A percentile compares a stretch with the other conserved stretches of the same genome.
These are phyloP conservation scores for Acanthurus lineatus DNA, from an alignment of 2,797 vertebrate species.

Conservation along the genomic window DNA sequence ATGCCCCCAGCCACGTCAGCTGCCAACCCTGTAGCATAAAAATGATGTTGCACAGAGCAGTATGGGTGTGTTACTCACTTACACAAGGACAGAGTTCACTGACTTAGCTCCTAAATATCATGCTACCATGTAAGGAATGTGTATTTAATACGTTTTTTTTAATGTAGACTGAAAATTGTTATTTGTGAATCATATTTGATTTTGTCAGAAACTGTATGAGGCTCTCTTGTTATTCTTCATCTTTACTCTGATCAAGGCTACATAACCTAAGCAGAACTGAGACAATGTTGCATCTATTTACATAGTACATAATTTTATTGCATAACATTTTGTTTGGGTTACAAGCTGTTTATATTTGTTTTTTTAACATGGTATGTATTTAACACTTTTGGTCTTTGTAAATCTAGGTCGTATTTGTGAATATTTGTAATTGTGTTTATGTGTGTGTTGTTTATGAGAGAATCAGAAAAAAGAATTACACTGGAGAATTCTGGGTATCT, in stretches of 20 bases:
- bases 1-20: too few species aligned
- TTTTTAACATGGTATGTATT: not conserved
- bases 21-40: too few species aligned
- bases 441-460: not conserved
- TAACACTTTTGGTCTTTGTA: not conserved
- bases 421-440: not conserved
- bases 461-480: not conserved
- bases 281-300: not conserved
- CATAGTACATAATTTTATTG: not conserved
- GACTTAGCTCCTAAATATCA: too few species aligned
- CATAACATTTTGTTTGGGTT: not conserved
- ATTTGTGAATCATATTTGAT: not conserved
- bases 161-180: not conserved
- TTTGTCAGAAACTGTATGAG: not conserved
- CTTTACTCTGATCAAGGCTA: not conserved
- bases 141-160: not conserved
- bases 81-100: too few species aligned
- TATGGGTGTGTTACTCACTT: too few species aligned
- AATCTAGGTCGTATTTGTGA: not conserved
- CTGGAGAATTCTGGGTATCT: not conserved
- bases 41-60: too few species aligned
- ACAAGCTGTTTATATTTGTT: not conserved
- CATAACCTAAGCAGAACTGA: not conserved
- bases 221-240: not conserved
- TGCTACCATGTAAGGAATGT: too few species aligned